Conservation (phyloP, 1,140 invertebrate genomes). For the Hylaeus volcanicus region DNA sequence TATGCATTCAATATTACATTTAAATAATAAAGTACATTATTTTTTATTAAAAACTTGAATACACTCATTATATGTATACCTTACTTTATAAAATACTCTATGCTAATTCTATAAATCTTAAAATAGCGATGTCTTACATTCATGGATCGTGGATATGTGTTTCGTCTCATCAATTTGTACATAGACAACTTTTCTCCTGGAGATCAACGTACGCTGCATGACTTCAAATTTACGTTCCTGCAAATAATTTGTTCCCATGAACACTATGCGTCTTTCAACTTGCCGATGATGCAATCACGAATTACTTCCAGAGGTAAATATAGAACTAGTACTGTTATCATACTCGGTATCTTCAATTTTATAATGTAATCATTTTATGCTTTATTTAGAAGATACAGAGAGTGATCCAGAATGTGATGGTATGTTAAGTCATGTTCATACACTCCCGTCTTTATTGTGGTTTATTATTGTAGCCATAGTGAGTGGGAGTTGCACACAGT, state of each 20-base stretch:
- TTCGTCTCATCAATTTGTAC: conserved; percentile 92
- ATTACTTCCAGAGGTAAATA: conserved; percentile 71
- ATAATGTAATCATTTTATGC: conserved; percentile 75
- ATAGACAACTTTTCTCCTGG: conserved; percentile 92
- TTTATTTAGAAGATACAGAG: conserved; percentile 72
- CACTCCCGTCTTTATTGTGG: conserved; percentile 61
- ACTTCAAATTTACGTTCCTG: conserved; percentile 93
- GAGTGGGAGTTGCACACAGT: conserved; percentile 58
- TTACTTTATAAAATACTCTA: background rate
- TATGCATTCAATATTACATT: too few relatives aligned
- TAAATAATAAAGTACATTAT: too few relatives aligned
- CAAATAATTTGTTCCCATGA: conserved; percentile 96
- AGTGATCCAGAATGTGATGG: conserved; percentile 74
- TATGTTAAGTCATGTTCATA: conserved; percentile 71
- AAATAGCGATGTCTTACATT: conserved; percentile 91
- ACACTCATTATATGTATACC: background rate
- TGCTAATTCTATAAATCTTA: conserved; percentile 61
- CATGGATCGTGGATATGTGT: conserved; percentile 96
- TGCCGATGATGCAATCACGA: conserved; percentile 87
- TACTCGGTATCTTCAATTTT: conserved; percentile 33
- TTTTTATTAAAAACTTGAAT: too few relatives aligned
- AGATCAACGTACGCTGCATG: conserved; percentile 89
- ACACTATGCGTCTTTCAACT: conserved; percentile 93
- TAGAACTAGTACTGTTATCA: conserved; percentile 9
- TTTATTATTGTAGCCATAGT: conserved; percentile 61